A percentile compares a stretch with the other conserved stretches of the same genome.
Evolutionary conservation across 2,113 vertebrate species (phyloP).

Genomic region (Scophthalmus maximus): DNA sequence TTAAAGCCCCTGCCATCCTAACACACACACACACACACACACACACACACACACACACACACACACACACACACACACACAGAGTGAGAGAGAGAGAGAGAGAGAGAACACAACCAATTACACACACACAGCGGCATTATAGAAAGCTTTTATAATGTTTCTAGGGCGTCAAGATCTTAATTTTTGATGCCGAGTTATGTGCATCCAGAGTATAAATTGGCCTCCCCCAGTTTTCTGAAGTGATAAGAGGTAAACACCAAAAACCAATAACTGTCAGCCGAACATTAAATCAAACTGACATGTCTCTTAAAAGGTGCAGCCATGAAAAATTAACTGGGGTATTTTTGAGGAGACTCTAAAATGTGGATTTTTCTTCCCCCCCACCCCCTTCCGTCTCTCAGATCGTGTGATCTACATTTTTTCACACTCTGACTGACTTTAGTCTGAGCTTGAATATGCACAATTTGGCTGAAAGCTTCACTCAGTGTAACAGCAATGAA

Average conservation of each 20-base stretch:
- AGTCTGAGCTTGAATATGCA: conserved; percentile 40
- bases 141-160: conserved; percentile 79
- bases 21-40: conserved; percentile 34
- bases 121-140: conserved; percentile 69
- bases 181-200: conserved; percentile 78
- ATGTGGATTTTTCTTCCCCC: conserved; percentile 29
- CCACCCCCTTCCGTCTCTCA: conserved; percentile 35
- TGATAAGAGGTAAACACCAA: conserved; percentile 82
- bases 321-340: conserved; percentile 79
- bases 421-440: conserved; percentile 30
- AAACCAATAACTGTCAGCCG: conserved; percentile 81
- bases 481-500: conserved; percentile 27
- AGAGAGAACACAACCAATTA: conserved; percentile 72
- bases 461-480: conserved; percentile 36
- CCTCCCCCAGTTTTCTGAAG: conserved; percentile 71
- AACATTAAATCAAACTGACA: conserved; percentile 81
- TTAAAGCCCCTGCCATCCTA: conserved; percentile 48
- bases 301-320: conserved; percentile 77
- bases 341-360: conserved; percentile 68
- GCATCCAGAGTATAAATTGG: conserved; percentile 74
- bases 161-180: conserved; percentile 76
- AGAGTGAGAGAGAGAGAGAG: too few species aligned
- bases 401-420: conserved; percentile 56
- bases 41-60: neutral
- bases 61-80: conserved; percentile 46